Percentiles rank a stretch among this genome's conserved stretches.
phyloP scores from a whole-genome alignment of 1,140 invertebrate species.

The Kradibia gibbosae region DNA sequence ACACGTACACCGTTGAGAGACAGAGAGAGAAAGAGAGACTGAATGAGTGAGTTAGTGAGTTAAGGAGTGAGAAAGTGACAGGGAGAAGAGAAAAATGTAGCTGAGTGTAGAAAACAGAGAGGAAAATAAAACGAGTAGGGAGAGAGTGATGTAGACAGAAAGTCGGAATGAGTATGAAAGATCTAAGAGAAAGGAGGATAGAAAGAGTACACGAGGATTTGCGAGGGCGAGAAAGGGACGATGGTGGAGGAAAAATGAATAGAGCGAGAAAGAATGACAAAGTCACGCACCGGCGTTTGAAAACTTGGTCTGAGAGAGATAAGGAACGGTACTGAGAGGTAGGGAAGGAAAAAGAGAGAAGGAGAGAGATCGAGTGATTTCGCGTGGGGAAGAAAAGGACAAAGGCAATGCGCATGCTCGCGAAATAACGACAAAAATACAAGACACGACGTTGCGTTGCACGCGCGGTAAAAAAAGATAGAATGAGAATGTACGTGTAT shows the following conservation, averaged over 20 bases:
- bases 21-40: constrained; percentile 21
- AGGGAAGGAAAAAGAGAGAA: neutral
- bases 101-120: constrained; percentile 10
- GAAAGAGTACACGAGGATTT: neutral
- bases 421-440: constrained; percentile 19
- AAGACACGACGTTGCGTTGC: constrained; percentile 6
- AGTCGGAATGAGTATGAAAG: constrained; percentile 26
- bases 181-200: neutral
- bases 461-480: constrained; percentile 16
- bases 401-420: constrained; percentile 29
- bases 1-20: neutral
- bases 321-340: neutral
- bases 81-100: constrained; percentile 35
- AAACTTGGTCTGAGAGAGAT: constrained; percentile 23
- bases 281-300: neutral
- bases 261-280: constrained; percentile 24
- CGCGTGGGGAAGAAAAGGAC: constrained; percentile 11
- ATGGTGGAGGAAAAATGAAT: neutral
- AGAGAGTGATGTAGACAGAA: constrained; percentile 33
- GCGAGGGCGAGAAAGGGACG: neutral
- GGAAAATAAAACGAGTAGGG: constrained; percentile 34
- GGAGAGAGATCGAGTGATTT: constrained; percentile 4
- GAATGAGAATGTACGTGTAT: constrained; percentile 19
- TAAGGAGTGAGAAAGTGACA: constrained; percentile 2
- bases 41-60: too few species aligned